A percentile compares a stretch with the other conserved stretches of the same genome.
Conservation (phyloP, 92 coral and sea anemone species). For the Zoanthus solanderi region DNA sequence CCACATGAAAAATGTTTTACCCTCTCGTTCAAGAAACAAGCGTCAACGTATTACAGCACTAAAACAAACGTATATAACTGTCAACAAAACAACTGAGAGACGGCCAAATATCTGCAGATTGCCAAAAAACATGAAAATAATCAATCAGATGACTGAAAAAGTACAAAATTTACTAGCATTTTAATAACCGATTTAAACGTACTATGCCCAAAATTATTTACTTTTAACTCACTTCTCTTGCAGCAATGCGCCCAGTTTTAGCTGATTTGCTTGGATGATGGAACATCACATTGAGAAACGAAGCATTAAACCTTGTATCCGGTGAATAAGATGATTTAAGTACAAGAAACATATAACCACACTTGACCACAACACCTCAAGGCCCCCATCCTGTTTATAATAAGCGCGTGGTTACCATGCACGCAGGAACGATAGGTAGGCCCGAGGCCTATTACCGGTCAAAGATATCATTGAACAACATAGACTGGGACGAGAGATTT, state of each 20-base stretch:
- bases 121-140: too few species aligned
- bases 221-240: conserved; percentile 84
- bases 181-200: neutral
- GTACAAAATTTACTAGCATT: too few species aligned
- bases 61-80: too few species aligned
- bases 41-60: too few species aligned
- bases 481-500: too few species aligned
- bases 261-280: conserved; percentile 97
- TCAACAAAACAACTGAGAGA: too few species aligned
- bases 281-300: conserved; percentile 70
- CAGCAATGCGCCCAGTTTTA: conserved; percentile 95
- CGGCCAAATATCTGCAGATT: too few species aligned
- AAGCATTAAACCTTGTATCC: neutral
- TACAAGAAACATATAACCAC: too few species aligned
- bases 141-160: too few species aligned
- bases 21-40: too few species aligned
- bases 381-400: neutral
- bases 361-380: neutral
- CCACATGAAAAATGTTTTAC: too few species aligned
- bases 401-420: neutral
- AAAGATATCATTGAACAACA: neutral
- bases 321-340: neutral
- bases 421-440: neutral
- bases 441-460: neutral
- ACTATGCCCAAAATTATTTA: neutral